A percentile compares a stretch with the other conserved stretches of the same genome.
Evolutionary conservation across 2,113 vertebrate genomes (phyloP).

Genomic region (Ammodytes marinus): DNA sequence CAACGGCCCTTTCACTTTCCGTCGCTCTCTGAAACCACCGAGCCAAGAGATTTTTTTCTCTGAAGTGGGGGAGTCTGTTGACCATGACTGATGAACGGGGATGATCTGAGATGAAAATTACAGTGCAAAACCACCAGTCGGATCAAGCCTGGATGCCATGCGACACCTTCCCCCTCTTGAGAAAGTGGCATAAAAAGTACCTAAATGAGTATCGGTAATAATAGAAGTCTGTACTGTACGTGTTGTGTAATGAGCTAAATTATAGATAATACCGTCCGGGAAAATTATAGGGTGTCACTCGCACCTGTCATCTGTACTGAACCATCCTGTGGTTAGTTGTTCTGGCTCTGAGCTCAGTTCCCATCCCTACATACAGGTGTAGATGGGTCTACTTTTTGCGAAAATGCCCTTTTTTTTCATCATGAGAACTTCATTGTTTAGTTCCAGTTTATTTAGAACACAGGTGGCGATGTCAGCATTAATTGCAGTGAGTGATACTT

Average conservation of each 20-base stretch:
- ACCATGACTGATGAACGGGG: conserved; percentile 71
- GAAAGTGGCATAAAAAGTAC: conserved; percentile 17
- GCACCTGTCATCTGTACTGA: conserved; percentile 70
- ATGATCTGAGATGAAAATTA: conserved; percentile 73
- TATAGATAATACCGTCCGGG: conserved; percentile 72
- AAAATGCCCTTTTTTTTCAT: conserved; percentile 8
- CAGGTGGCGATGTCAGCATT: conserved; percentile 27
- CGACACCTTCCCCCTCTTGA: conserved; percentile 52
- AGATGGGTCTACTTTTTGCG: conserved; percentile 27
- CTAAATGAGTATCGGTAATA: conserved; percentile 58
- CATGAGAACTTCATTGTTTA: conserved; percentile 9
- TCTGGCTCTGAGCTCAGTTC: conserved; percentile 64
- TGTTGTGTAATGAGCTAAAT: conserved; percentile 85
- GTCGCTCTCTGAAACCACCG: conserved; percentile 1
- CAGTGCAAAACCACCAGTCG: conserved; percentile 35
- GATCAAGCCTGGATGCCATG: conserved; percentile 48
- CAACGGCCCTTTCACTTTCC: conserved; percentile 27
- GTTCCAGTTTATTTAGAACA: conserved; percentile 9
- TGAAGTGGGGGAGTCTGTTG: conserved; percentile 41
- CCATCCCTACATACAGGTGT: conserved; percentile 70
- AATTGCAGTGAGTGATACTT: conserved; percentile 28
- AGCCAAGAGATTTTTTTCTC: conserved; percentile 22
- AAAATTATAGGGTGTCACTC: conserved; percentile 86
- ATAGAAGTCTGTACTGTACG: conserved; percentile 53
- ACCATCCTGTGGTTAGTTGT: conserved; percentile 79